Base-by-base conservation (phyloP, 92 coral and sea anemone genomes). In the Zoanthus solanderi region DNA sequence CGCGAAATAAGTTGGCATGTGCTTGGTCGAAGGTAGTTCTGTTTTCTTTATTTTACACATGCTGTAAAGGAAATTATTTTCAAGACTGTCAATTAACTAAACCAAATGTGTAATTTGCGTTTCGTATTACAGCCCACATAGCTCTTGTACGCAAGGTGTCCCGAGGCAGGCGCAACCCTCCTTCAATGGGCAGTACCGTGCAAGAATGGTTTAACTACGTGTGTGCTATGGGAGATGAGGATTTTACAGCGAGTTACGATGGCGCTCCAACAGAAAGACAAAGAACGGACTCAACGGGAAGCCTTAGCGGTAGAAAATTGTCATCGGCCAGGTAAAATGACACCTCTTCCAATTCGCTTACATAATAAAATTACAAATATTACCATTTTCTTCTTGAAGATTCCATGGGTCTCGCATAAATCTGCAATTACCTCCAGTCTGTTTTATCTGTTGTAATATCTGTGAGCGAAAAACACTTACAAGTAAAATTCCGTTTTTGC, bases 121-220 rank as follows among this genome's bases (percentile, higher is more conserved):
- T 68, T 68, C 37, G 53, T 63, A 58, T 67, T 61, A 67, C 83
- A 97, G 99, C 94, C 45, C 93, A 95, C 79, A 91, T 95, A 76
- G 98, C 94, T 48, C 87, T 92, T 66, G 93, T 97, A 30, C 98
- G 96, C 53, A 97, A 97, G 83, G 99, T 97, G 18, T 89, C 98
- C 13, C 94, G 99, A 44, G 99, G 99, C 60, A 92, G 97, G 32
- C 92, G 99, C 37, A 97, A 95, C 84, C 99, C 99, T 53, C 99
- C 99, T 1, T 95, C 99, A 13, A 97, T 97, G 99, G 99, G 99
- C 37, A 97, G 99, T 73, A 92, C 92, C 32, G 99, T 95, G 53
- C 93, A 94, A 86, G 99, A 97, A 74, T 97, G 99, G 99, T 89
- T 97, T 11, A 92, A 93, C 82, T 97, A 97, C 87, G 99, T 97